These are phyloP conservation scores for Noturus placidus DNA, from an alignment of 2,113 vertebrate genomes.

Conservation along the genomic window DNA sequence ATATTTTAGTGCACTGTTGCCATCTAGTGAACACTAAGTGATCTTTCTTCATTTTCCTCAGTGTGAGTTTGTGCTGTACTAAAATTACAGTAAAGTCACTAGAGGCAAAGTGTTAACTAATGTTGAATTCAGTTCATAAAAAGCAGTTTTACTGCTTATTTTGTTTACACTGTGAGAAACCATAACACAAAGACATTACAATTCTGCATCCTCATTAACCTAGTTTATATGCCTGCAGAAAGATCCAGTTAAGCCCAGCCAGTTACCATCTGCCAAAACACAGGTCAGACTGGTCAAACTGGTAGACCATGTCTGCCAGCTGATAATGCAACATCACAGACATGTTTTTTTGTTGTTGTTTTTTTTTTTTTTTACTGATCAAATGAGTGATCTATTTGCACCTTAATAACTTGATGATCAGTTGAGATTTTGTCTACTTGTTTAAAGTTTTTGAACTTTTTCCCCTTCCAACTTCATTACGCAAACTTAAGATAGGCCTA, in stretches of 20 bases:
- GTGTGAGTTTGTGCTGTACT: not conserved
- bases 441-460: not conserved
- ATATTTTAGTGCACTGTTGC: conserved; percentile 56
- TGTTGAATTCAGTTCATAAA: not conserved
- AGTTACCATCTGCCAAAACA: not conserved
- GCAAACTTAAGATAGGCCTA: not conserved
- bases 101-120: not conserved
- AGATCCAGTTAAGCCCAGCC: not conserved
- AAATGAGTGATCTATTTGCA: not conserved
- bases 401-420: not conserved
- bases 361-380: not conserved
- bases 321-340: not conserved
- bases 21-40: conserved; percentile 65
- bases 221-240: not conserved
- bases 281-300: not conserved
- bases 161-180: not conserved
- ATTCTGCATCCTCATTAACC: not conserved
- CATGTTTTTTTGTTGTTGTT: not conserved
- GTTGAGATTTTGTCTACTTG: not conserved
- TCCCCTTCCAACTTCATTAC: not conserved
- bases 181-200: not conserved
- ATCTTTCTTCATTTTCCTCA: not conserved
- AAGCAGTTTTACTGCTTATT: not conserved
- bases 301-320: not conserved
- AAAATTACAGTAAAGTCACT: too few relatives aligned